Evolutionary conservation across 2,113 vertebrate genomes (phyloP).

Genomic region (Amazona vittata): DNA sequence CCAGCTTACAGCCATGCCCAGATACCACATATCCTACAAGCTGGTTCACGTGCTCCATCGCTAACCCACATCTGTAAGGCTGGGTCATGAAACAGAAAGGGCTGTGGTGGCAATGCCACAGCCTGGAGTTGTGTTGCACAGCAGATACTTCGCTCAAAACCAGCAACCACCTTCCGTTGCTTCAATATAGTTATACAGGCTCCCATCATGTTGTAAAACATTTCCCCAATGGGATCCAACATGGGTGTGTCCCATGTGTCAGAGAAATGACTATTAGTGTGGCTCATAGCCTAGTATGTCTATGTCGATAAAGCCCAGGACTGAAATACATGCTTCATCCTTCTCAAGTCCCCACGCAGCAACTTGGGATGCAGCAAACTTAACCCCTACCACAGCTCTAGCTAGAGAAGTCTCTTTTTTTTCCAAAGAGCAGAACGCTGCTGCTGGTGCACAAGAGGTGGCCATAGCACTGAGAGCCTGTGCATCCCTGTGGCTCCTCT

Average conservation of each 20-base stretch:
- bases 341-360: rapidly evolving
- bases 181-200: background rate
- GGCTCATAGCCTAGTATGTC: background rate
- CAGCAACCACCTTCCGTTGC: background rate
- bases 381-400: background rate
- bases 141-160: background rate
- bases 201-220: background rate
- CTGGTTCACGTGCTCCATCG: rapidly evolving
- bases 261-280: background rate
- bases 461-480: background rate
- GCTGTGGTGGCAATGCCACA: background rate
- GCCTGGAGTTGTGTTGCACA: background rate
- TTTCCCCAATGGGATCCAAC: background rate
- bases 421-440: background rate
- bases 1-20: background rate
- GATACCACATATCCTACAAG: background rate
- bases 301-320: background rate
- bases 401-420: background rate
- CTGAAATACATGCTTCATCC: background rate
- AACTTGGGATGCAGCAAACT: background rate
- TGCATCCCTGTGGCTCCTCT: background rate
- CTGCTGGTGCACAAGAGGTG: background rate
- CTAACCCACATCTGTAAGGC: background rate
- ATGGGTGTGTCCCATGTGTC: background rate
- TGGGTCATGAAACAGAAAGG: background rate